Conservation (phyloP, 2,797 vertebrate genomes). For the Dallia pectoralis region DNA sequence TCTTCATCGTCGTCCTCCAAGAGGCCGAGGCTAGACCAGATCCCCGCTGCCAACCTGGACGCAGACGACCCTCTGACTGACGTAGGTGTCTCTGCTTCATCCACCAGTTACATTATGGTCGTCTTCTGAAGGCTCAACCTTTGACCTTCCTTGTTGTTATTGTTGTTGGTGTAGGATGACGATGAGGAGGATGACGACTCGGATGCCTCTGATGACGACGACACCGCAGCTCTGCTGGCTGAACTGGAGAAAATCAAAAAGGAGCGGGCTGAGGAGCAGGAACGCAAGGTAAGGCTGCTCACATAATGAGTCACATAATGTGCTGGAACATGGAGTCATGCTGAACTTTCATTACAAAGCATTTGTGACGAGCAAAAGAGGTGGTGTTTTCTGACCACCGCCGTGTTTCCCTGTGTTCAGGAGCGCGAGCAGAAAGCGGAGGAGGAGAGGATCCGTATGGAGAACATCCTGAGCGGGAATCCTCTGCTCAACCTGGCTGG, state of each 20-base stretch:
- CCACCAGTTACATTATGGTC: background rate
- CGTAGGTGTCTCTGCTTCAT: slow-evolving; percentile 65
- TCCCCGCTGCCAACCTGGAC: slow-evolving; percentile 96
- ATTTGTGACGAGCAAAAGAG: background rate
- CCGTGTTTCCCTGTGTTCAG: slow-evolving; percentile 62
- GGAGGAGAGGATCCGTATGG: slow-evolving; percentile 97
- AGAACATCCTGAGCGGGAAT: slow-evolving; percentile 97
- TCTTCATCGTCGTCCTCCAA: slow-evolving; percentile 92
- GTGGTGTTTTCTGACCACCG: background rate
- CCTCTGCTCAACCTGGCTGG: slow-evolving; percentile 92
- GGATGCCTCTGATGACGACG: slow-evolving; percentile 91
- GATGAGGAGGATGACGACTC: slow-evolving; percentile 87
- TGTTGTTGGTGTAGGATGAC: slow-evolving; percentile 71
- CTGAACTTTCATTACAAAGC: background rate
- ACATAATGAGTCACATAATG: background rate
- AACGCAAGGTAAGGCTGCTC: slow-evolving; percentile 83
- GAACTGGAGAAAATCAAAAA: slow-evolving; percentile 99
- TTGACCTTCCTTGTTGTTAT: slow-evolving; percentile 8
- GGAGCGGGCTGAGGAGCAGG: slow-evolving; percentile 94
- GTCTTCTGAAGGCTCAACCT: background rate
- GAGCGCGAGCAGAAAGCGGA: slow-evolving; percentile 97
- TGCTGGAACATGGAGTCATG: background rate
- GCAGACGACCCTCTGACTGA: slow-evolving; percentile 96
- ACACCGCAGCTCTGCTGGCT: slow-evolving; percentile 94
- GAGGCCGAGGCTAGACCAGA: slow-evolving; percentile 94